phyloP scores from a whole-genome alignment of 2,888 invertebrate species.

The Clusia tigrina region DNA sequence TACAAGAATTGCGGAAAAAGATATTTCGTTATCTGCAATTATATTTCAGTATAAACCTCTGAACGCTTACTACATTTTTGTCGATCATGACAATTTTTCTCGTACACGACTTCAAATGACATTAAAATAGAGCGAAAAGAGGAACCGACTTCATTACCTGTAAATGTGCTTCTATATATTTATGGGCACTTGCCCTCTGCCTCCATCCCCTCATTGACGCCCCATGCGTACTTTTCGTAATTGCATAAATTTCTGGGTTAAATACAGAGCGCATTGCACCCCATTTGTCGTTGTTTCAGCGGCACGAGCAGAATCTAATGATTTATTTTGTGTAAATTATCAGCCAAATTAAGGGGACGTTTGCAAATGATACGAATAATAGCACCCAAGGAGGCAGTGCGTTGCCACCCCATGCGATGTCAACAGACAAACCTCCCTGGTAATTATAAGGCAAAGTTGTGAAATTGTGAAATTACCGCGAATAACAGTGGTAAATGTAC shows the following conservation, averaged over 20 bases:
- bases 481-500: constrained; percentile 2
- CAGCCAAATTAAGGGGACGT: constrained; percentile 33
- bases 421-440: constrained; percentile 9
- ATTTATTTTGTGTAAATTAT: constrained; percentile 50
- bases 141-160: too few relatives aligned
- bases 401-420: not conserved
- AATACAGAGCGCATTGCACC: constrained; percentile 16
- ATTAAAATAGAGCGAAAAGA: too few relatives aligned
- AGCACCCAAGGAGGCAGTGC: constrained; percentile 1
- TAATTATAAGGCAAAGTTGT: not conserved
- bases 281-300: constrained; percentile 18
- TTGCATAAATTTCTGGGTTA: constrained; percentile 31
- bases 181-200: too few relatives aligned
- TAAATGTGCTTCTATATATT: too few relatives aligned
- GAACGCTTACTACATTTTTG: too few relatives aligned
- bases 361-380: not conserved
- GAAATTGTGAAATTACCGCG: constrained; percentile 10
- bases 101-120: too few relatives aligned
- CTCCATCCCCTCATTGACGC: too few relatives aligned
- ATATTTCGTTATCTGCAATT: too few relatives aligned
- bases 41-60: too few relatives aligned
- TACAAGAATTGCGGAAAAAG: too few relatives aligned
- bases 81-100: too few relatives aligned
- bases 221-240: too few relatives aligned
- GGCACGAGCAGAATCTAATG: constrained; percentile 37